These are phyloP conservation scores for Phalacrocorax aristotelis DNA, from an alignment of 2,113 vertebrate species.

Conservation along the genomic window DNA sequence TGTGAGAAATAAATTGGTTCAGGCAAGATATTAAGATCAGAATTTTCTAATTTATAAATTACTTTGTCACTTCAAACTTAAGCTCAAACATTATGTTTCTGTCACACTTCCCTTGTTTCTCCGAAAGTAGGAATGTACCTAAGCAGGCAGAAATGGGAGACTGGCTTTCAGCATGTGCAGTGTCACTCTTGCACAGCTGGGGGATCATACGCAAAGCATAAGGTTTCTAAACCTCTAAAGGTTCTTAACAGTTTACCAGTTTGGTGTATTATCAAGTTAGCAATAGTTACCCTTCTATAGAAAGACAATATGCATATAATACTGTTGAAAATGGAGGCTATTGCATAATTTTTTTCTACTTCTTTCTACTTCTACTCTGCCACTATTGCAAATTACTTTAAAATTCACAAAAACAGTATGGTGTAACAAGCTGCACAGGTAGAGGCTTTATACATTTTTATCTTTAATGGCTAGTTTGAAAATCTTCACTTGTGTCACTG, in stretches of 20 bases:
- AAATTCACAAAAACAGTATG: background rate
- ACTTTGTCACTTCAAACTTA: slow-evolving; percentile 59
- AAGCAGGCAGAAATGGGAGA: slow-evolving; percentile 47
- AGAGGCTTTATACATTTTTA: slow-evolving; percentile 21
- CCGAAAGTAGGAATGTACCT: slow-evolving; percentile 19
- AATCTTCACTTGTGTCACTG: slow-evolving; percentile 29
- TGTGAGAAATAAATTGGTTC: slow-evolving; percentile 39
- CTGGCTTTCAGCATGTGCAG: slow-evolving; percentile 16
- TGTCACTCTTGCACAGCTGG: background rate
- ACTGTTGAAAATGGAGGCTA: background rate
- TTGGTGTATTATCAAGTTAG: slow-evolving; percentile 15
- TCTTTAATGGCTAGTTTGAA: slow-evolving; percentile 42
- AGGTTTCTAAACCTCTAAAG: slow-evolving; percentile 18
- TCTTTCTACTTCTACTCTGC: background rate
- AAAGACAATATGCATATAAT: background rate
- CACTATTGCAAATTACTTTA: background rate
- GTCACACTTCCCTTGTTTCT: slow-evolving; percentile 64
- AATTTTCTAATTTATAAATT: slow-evolving; percentile 59
- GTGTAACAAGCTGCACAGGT: background rate
- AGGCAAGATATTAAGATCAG: slow-evolving; percentile 49
- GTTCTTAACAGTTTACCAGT: background rate
- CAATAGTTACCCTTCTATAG: background rate
- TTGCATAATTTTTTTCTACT: background rate
- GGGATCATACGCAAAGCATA: background rate
- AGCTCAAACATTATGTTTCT: slow-evolving; percentile 59